phyloP scores from a whole-genome alignment of 2,888 invertebrate genomes.

The Hesperia comma region DNA sequence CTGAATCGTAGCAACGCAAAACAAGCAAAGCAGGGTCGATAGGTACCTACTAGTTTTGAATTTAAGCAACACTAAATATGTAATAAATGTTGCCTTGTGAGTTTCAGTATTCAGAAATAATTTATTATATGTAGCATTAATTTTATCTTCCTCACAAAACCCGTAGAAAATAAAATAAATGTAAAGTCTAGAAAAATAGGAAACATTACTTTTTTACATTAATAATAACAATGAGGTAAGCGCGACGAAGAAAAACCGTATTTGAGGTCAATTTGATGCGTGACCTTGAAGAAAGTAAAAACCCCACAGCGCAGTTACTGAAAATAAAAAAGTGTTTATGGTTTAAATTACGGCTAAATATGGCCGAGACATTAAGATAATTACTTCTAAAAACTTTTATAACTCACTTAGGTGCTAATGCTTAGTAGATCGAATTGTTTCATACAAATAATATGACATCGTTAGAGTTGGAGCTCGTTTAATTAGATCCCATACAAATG shows the following conservation, averaged over 20 bases:
- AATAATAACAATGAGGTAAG: constrained; percentile 9
- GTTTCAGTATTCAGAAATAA: too few relatives aligned
- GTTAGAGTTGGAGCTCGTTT: too few relatives aligned
- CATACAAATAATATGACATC: too few relatives aligned
- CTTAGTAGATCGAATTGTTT: too few relatives aligned
- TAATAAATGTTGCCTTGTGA: too few relatives aligned
- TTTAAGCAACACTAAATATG: too few relatives aligned
- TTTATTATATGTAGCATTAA: too few relatives aligned
- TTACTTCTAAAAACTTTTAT: not conserved
- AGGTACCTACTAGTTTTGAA: too few relatives aligned
- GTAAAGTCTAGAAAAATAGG: not conserved
- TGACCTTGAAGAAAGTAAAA: constrained; percentile 6
- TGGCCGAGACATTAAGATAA: constrained; percentile 6
- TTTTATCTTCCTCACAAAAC: not conserved
- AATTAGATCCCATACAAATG: too few relatives aligned
- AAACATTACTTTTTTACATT: not conserved
- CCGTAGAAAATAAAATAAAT: not conserved
- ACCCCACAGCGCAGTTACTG: not conserved
- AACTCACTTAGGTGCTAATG: not conserved
- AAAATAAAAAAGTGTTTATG: constrained; percentile 2
- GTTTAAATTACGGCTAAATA: not conserved
- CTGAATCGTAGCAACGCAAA: too few relatives aligned
- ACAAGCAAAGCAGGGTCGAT: too few relatives aligned
- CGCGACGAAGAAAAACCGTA: not conserved
- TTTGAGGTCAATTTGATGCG: constrained; percentile 11